Base-by-base conservation (phyloP, 2,797 vertebrate genomes). In the Enteromius treurensis region DNA sequence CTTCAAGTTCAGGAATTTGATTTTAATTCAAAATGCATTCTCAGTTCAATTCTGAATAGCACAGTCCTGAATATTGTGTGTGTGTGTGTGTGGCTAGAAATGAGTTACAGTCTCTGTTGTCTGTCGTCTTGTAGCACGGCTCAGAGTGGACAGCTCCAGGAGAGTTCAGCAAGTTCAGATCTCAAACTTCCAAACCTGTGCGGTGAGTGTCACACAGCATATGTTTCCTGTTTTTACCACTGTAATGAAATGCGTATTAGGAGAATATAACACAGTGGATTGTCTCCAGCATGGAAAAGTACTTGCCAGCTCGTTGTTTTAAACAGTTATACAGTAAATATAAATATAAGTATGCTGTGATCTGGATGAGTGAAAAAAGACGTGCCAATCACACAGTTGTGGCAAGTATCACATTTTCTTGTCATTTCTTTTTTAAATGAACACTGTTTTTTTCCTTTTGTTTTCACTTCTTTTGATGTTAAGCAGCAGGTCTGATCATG, bases 131-230 rank as follows among this genome's bases (percentile, higher is more conserved):
- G 17, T 73, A 96, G 96, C 92, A 93, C 29, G 96, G 96, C 34
- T 94, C 93, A 0, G 96, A 96, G 84, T 97, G 96, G 96, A 96
- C 96, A 0, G 96, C 96, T 0, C 96, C 96, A 0, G 96, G 96
- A 51, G 96, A 97, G 84, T 96, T 96, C 91, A 95, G 91, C 91
- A 97, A 97, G 81, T 96, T 96, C 92, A 95, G 95, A 89, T 96
- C 96, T 0, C 96, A 97, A n/a, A 94, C 95, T 65, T 97, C 96
- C 76, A 96, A 93, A 86, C 93, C 95, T 37, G 86, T 95, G 17
- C 94, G 92, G 96, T 97, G 87, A 93, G 95, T 80, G 47, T 55
- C 47, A 53, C 40, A 40, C 65, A 69, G 32, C 45, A 80, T 68
- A 51, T 78, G 58, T 40, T 65, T 47, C 58, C 40, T 45, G 40